Evolutionary conservation across 2,888 invertebrate genomes (phyloP).

Genomic region (Julus scanicus): DNA sequence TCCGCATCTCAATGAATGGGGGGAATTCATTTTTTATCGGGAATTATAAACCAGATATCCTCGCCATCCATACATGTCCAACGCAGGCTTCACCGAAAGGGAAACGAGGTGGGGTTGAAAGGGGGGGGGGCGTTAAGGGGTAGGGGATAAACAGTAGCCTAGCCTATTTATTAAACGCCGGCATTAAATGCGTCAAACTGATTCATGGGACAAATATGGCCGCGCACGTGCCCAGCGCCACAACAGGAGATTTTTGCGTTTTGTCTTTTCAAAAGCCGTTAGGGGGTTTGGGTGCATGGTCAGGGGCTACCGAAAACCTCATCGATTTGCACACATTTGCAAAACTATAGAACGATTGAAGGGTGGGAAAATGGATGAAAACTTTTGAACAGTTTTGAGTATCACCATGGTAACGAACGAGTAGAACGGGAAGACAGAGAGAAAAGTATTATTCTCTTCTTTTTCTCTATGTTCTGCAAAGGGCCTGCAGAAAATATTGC

Average conservation of each 20-base stretch:
- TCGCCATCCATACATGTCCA: not conserved
- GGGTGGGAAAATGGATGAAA: not conserved
- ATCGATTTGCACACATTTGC: not conserved
- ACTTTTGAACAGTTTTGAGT: not conserved
- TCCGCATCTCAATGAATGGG: not conserved
- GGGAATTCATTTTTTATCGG: not conserved
- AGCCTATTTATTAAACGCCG: not conserved
- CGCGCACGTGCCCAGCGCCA: not conserved
- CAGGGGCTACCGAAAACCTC: not conserved
- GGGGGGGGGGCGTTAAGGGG: not conserved
- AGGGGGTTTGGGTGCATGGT: not conserved
- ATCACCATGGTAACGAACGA: not conserved
- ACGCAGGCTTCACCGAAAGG: not conserved
- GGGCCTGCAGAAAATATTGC: too few relatives aligned
- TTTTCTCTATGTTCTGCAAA: too few relatives aligned
- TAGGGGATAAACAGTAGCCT: constrained; percentile 4
- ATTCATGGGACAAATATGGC: constrained; percentile 39
- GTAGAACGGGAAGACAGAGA: not conserved
- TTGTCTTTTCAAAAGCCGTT: not conserved
- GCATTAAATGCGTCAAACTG: not conserved
- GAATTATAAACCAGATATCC: not conserved
- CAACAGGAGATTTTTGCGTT: not conserved
- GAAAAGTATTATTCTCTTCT: too few relatives aligned
- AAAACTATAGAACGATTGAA: not conserved
- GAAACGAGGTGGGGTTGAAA: not conserved